A percentile compares a stretch with the other conserved stretches of the same genome.
Evolutionary conservation across 1,140 invertebrate genomes (phyloP).

Genomic region (Zaprionus inermis): DNA sequence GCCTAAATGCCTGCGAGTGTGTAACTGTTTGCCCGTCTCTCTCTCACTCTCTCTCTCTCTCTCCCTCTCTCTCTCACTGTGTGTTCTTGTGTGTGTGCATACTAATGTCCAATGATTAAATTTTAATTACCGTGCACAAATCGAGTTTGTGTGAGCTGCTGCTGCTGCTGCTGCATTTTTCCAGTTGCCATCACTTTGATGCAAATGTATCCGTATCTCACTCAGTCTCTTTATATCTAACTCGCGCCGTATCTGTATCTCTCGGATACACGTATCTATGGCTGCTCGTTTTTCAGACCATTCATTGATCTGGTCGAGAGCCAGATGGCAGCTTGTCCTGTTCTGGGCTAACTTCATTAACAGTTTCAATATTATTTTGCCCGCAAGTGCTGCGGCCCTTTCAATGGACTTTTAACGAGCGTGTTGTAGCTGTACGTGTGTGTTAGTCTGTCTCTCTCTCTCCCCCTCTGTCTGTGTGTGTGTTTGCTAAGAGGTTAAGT

Average conservation of each 20-base stretch:
- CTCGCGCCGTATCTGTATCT: slow-evolving; percentile 13
- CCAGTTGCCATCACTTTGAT: slow-evolving; percentile 48
- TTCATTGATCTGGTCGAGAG: slow-evolving; percentile 56
- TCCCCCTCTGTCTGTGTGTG: not conserved
- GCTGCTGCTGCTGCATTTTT: slow-evolving; percentile 51
- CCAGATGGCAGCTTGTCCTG: slow-evolving; percentile 35
- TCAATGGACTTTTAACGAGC: slow-evolving; percentile 27
- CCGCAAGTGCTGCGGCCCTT: slow-evolving; percentile 19
- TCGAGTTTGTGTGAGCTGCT: slow-evolving; percentile 62
- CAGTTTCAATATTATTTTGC: slow-evolving; percentile 66
- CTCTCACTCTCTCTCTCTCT: not conserved
- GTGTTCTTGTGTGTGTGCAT: slow-evolving; percentile 44
- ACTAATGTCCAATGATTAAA: slow-evolving; percentile 82
- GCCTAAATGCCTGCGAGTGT: slow-evolving; percentile 13
- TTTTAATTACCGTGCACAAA: slow-evolving; percentile 81
- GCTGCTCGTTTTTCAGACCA: slow-evolving; percentile 64
- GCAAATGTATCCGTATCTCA: slow-evolving; percentile 39
- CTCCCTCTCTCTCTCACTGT: not conserved
- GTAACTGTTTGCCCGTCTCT: slow-evolving; percentile 28
- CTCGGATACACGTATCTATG: not conserved
- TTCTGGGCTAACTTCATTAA: slow-evolving; percentile 70
- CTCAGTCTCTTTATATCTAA: not conserved
- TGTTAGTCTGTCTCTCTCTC: not conserved
- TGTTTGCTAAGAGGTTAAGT: slow-evolving; percentile 10
- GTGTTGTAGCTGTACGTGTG: not conserved